Evolutionary conservation across 2,888 invertebrate species (phyloP).

Genomic region (Melangyna quadrimaculata): DNA sequence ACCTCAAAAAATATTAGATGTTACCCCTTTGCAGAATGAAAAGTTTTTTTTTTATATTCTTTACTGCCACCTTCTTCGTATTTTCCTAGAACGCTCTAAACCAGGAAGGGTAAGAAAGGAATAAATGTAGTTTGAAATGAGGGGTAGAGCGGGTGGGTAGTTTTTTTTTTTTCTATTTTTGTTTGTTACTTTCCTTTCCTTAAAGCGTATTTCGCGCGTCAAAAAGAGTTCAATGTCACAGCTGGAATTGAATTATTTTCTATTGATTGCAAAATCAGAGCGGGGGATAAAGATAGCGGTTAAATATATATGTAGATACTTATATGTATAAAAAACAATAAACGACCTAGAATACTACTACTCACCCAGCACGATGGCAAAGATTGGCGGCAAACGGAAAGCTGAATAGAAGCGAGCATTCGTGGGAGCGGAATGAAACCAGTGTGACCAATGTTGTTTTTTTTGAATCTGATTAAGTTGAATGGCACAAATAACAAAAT

Average conservation of each 20-base stretch:
- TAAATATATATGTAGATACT: not conserved
- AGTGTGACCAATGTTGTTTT: conserved; percentile 8
- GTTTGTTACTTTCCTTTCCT: not conserved
- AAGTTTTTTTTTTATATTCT: not conserved
- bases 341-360: conserved; percentile 58
- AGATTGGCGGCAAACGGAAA: not conserved
- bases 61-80: conserved; percentile 30
- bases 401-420: conserved; percentile 3
- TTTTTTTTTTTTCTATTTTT: conserved; percentile 4
- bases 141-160: not conserved
- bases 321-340: not conserved
- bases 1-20: conserved; percentile 31
- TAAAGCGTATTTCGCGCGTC: conserved; percentile 58
- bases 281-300: conserved; percentile 30
- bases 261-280: conserved; percentile 61
- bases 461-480: not conserved
- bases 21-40: conserved; percentile 53
- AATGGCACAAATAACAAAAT: too few species aligned
- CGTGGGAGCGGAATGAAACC: not conserved
- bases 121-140: not conserved
- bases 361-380: conserved; percentile 45
- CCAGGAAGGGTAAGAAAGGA: not conserved
- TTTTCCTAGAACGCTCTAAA: not conserved
- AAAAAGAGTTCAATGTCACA: conserved; percentile 72
- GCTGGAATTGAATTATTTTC: conserved; percentile 72